Base-by-base conservation (phyloP, 2,113 vertebrate species). In the Ahaetulla prasina region DNA sequence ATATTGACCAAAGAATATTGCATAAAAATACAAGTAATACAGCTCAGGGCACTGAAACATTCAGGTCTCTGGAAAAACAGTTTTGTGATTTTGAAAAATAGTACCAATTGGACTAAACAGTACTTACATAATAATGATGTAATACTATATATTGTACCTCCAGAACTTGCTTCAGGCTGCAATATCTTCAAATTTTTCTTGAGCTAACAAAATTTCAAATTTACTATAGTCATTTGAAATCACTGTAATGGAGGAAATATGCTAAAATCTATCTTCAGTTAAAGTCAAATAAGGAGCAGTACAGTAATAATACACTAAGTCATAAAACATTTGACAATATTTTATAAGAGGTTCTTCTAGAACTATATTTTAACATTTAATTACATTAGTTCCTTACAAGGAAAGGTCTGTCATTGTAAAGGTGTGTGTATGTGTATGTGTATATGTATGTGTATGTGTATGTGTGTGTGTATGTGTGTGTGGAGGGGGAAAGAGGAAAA, bases 91-190 rank as follows among this genome's bases (percentile, higher is more conserved):
- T 91, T 93, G 53, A 92, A 90, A 95, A 91, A 88, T 0, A 10
- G 55, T 5, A 54, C 68, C 90, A 94, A 94, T 3, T 90, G 16
- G 54, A 94, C 60, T 85, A 52, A 90, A 27, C 89, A 92, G 86
- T 88, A 55, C 90, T 89, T 10, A 92, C 91, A 90, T 74, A 92
- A 95, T 93, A 92, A 5, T 92, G 80, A 89, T 93, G 89, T 49
- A n/a, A 52, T 86, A 89, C 91, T 49, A 30, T 2, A 45, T 54
- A 85, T 88, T 2, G 43, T 52, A 16, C 52, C 12, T 4, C 52
- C 52, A 52, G 52, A 52, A 52, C 0, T 52, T 52, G 52, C 52
- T 52, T 14, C 52, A 52, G 52, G 52, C 14, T 52, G 52, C 0
- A 52, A 52, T 52, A 52, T 52, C 52, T 52, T 52, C 14, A 52